These are phyloP conservation scores for Cryptoleucopteryx plumbea DNA, from an alignment of 2,113 vertebrate species.

Conservation along the genomic window DNA sequence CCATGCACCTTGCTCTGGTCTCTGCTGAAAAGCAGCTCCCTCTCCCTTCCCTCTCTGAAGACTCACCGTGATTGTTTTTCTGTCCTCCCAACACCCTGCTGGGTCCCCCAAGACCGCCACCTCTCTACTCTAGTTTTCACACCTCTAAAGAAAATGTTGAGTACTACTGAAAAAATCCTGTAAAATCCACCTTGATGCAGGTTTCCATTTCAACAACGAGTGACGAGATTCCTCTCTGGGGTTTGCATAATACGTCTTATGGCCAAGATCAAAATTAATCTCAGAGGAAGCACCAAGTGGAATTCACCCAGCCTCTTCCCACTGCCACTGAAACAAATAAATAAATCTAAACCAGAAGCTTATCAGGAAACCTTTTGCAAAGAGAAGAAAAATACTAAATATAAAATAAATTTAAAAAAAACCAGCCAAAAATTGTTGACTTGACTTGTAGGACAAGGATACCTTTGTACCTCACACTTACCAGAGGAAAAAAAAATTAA, in stretches of 20 bases:
- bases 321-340: neutral
- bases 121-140: neutral
- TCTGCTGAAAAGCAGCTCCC: neutral
- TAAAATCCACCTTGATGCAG: neutral
- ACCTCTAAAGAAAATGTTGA: neutral
- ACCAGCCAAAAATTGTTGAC: neutral
- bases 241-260: neutral
- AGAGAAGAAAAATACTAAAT: neutral
- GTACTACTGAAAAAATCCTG: neutral
- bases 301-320: neutral
- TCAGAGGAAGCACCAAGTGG: neutral
- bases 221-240: neutral
- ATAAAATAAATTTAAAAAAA: neutral
- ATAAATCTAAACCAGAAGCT: neutral
- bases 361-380: neutral
- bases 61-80: rapidly evolving
- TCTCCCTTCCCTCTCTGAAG: neutral
- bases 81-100: neutral
- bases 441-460: neutral
- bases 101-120: neutral
- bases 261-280: neutral
- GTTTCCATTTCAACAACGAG: neutral
- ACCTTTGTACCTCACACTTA: neutral
- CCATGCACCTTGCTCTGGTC: neutral
- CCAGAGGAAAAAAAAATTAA: neutral